phyloP scores from a whole-genome alignment of 2,113 vertebrate species.

The Cephalopterus ornatus region DNA sequence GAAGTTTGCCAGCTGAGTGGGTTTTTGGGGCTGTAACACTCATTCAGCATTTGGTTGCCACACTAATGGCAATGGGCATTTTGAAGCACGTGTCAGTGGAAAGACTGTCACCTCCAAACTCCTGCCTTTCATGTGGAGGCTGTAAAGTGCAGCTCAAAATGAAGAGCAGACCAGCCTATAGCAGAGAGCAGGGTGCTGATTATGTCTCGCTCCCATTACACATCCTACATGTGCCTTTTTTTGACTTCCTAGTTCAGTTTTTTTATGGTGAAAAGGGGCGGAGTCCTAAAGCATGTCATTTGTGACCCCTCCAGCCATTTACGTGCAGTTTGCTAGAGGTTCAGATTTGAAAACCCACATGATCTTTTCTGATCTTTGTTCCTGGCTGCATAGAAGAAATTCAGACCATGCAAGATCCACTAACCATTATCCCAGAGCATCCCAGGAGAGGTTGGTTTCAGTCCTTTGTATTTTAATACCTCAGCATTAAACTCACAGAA shows the following conservation, averaged over 20 bases:
- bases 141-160: background rate
- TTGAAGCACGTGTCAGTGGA: background rate
- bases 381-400: background rate
- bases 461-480: background rate
- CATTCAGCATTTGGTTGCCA: background rate
- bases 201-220: background rate
- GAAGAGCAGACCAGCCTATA: background rate
- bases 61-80: no score
- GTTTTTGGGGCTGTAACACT: no score
- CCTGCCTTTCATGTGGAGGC: rapidly evolving
- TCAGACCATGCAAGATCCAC: background rate
- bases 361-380: background rate
- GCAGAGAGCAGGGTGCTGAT: background rate
- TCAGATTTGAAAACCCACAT: background rate
- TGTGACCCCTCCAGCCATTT: background rate
- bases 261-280: background rate
- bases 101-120: background rate
- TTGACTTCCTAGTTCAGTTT: background rate
- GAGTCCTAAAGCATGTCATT: background rate
- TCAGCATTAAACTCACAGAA: background rate
- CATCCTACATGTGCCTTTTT: background rate
- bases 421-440: rapidly evolving
- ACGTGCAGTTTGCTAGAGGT: background rate
- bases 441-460: background rate
- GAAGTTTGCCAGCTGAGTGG: background rate